A percentile compares a stretch with the other conserved stretches of the same genome.
Conservation (phyloP, 1,140 invertebrate species). For the Diabrotica virgifera region DNA sequence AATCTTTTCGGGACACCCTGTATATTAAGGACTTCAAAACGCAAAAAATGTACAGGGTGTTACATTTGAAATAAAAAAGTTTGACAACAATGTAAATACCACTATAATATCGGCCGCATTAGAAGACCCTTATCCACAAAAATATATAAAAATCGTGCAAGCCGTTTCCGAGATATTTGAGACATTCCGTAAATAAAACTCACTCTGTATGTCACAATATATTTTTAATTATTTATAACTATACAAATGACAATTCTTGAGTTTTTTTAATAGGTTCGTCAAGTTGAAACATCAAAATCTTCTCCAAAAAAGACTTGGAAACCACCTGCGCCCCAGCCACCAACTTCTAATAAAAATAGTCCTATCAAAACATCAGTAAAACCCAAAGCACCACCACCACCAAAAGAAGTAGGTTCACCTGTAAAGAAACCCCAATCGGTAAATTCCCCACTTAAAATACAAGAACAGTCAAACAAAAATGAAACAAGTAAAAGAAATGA, state of each 20-base stretch:
- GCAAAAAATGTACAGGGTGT: too few relatives aligned
- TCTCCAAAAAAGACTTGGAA: slow-evolving; percentile 41
- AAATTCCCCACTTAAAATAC: too few relatives aligned
- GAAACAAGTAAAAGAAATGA: neutral
- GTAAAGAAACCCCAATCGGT: neutral
- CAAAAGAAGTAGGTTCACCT: slow-evolving; percentile 8
- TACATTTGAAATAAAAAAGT: too few relatives aligned
- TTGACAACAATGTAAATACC: too few relatives aligned
- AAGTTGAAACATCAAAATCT: slow-evolving; percentile 15
- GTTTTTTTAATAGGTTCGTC: slow-evolving; percentile 19
- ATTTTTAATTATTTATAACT: neutral
- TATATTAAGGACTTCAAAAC: too few relatives aligned
- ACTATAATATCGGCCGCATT: too few relatives aligned
- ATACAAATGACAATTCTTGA: neutral
- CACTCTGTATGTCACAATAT: neutral
- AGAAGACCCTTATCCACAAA: too few relatives aligned
- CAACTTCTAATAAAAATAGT: slow-evolving; percentile 19
- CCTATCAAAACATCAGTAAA: slow-evolving; percentile 24
- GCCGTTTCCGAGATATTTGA: too few relatives aligned
- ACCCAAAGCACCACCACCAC: slow-evolving; percentile 32
- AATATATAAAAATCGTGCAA: too few relatives aligned
- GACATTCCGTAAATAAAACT: too few relatives aligned
- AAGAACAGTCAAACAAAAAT: neutral
- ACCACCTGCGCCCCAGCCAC: slow-evolving; percentile 40
- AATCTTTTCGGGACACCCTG: too few relatives aligned